These are phyloP conservation scores for Magallana nippona DNA, from an alignment of 2,888 invertebrate genomes.

Conservation along the genomic window DNA sequence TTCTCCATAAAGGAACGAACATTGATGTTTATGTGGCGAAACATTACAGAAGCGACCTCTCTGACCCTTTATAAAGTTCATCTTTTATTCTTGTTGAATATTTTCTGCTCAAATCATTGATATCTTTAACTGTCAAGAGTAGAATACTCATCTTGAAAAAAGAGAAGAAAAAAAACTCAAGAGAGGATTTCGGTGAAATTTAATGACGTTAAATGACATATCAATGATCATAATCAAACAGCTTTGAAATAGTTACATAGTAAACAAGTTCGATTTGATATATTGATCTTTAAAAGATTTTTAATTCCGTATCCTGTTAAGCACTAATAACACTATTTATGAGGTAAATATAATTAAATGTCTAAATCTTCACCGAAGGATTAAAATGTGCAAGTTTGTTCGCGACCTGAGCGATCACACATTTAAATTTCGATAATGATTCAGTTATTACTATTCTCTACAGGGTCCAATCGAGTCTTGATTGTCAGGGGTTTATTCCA, in stretches of 20 bases:
- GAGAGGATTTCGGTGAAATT: neutral
- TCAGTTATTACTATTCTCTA: neutral
- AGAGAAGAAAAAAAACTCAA: neutral
- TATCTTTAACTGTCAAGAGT: neutral
- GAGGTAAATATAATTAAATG: slow-evolving; percentile 6
- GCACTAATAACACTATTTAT: neutral
- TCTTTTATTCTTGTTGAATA: no score
- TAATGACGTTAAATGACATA: neutral
- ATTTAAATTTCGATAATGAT: neutral
- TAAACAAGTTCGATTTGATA: neutral
- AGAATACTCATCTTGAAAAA: neutral
- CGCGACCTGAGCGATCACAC: neutral
- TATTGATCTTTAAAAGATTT: neutral
- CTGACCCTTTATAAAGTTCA: no score
- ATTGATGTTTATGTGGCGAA: no score
- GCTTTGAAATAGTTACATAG: neutral
- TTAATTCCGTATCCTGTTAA: neutral
- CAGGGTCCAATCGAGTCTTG: neutral
- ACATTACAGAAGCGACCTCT: no score
- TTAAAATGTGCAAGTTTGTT: neutral
- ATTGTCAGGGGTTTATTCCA: neutral
- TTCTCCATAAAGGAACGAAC: no score
- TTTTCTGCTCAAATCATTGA: neutral
- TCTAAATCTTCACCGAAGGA: neutral
- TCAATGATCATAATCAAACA: neutral